Evolutionary conservation across 2,113 vertebrate species (phyloP).

Genomic region (Sclerurus mexicanus): DNA sequence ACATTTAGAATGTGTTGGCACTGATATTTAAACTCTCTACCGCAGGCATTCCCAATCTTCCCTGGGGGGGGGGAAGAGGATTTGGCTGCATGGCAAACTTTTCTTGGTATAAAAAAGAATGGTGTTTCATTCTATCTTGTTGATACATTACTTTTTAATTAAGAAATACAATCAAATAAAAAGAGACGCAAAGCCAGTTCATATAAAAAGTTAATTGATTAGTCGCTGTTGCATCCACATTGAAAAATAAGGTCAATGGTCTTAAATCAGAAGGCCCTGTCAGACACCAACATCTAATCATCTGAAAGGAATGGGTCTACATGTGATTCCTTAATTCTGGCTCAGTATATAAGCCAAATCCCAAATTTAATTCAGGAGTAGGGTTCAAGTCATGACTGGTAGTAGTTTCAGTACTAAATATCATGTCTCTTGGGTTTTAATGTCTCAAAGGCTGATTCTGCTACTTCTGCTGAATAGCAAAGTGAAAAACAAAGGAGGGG

Average conservation of each 20-base stretch:
- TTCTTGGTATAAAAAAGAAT: not conserved
- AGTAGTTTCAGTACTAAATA: not conserved
- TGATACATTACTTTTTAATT: not conserved
- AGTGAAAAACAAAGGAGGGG: not conserved
- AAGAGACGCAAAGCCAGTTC: not conserved
- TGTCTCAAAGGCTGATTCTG: not conserved
- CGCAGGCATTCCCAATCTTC: not conserved
- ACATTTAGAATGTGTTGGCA: not conserved
- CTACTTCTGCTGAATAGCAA: not conserved
- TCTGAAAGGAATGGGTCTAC: not conserved
- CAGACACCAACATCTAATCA: not conserved
- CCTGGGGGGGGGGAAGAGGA: not conserved
- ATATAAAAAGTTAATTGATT: not conserved
- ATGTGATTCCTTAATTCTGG: not conserved
- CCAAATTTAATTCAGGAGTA: not conserved
- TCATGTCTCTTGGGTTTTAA: not conserved
- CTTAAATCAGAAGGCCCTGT: not conserved
- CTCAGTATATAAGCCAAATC: not conserved
- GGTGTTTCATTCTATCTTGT: not conserved
- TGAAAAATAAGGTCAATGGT: not conserved
- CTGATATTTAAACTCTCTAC: not conserved
- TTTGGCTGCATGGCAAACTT: not conserved
- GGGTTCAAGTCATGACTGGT: not conserved
- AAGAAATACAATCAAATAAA: not conserved
- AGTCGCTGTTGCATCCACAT: not conserved